Evolutionary conservation across 1,140 invertebrate genomes (phyloP), one percentile per base, ranked within the genome.

Genomic region (Brachionus angularis): DNA sequence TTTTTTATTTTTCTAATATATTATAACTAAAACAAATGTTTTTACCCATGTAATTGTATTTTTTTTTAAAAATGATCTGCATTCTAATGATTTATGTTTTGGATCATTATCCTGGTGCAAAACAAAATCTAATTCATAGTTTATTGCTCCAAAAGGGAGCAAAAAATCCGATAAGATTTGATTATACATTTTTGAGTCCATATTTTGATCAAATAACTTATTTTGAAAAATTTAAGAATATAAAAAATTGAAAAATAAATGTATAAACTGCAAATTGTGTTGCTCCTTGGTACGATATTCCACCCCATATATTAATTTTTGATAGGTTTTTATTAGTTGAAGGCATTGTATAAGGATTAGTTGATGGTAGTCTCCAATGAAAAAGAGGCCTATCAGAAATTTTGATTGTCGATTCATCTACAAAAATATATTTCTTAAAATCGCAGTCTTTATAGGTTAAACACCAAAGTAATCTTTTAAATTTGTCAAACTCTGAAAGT

Each of bases 181-280:
- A 8, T 49, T 49, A 23, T 49, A 49, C n/a, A 49, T 8, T 21
- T n/a, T 4, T 10, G 47, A 16, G 10, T 16, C 21, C 47, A 49
- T 21, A 49, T 49, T 49, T 49, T 49, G n/a, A 23, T 49, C 25
- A 49, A 49, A 49, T 23, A 49, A 7, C 47, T 49, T 49, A 44
- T 44, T 12, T 16, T 44, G 42, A 49, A 49, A 21, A 49, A 49
- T 21, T 21, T 21, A 23, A 21, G 18, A 23, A 16, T 49, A 49
- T n/a, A 23, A 23, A 10, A 2, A 49, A 21, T 21, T 49, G 3
- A 21, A 21, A 49, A 49, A n/a, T 49, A 21, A 23, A 49, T 21
- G n/a, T 23, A 23, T 49, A n/a, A n/a, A 49, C 47, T 23, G 8
- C 47, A 23, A 49, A 49, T 49, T 49, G 18, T 23, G 47, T 49